Evolutionary conservation across 2,888 invertebrate genomes (phyloP), one percentile per base, ranked within the genome.

Genomic region (Monochamus alternatus): DNA sequence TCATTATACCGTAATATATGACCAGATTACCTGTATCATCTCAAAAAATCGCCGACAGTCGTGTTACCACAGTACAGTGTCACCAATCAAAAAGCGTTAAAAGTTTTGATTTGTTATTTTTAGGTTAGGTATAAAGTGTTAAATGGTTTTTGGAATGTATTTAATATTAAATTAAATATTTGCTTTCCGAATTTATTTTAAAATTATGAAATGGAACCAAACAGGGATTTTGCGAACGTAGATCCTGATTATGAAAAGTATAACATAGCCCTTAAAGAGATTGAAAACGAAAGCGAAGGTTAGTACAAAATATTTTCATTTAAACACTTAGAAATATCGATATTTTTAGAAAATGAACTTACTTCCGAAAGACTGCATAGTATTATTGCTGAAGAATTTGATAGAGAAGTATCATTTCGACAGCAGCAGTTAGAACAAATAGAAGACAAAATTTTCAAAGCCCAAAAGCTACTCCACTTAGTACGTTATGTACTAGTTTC

Each of bases 311-410:
- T 30, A 59, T 72, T 52, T 14, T 66, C 66, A 65, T 73, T 66
- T 55, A 8, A 31, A 47, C 12, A 52, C 10, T 2, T 52, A 10
- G 12, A 32, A 60, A 60, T 32, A 9, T 32, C 31, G 3, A 38
- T 38, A 66, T 8, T 72, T 78, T 71, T 67, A 72, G 70, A 60
- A 62, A 71, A 71, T 44, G 74, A 66, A 89, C 90, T 81, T 89
- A 89, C 94, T 76, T 90, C 91, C 80, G 89, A 90, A 38, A 93
- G 95, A 74, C 90, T 96, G 32, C 91, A 91, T 81, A 88, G 90
- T 38, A 93, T 96, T 69, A 91, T 96, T 44, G 91, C 92, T 80
- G 91, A 91, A 75, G 95, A 96, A 88, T 96, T 96, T 89, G 90
- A 92, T 62, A 91, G 90, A 65, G 96, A 96, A 87, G 89, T 96